Percentiles rank a stretch among this genome's conserved stretches.
Evolutionary conservation across 2,888 invertebrate genomes (phyloP).

Genomic region (Eupithecia exiguata): DNA sequence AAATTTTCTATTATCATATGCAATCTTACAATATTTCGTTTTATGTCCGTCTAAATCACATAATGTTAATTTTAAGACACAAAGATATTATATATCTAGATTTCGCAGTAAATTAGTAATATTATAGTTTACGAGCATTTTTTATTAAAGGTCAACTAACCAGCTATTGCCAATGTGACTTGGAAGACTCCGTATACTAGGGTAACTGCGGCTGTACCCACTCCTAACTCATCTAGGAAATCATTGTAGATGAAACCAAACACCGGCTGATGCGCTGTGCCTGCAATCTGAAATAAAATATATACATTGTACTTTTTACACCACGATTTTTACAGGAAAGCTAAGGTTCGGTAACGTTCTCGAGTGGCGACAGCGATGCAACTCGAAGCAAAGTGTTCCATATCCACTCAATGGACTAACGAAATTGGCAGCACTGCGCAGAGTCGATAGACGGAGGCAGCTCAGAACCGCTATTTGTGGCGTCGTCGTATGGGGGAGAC

Average conservation of each 20-base stretch:
- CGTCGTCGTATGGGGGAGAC: too few species aligned
- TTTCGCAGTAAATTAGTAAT: background rate
- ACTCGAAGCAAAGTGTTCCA: too few species aligned
- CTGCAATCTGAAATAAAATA: constrained; percentile 76
- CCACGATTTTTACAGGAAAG: background rate
- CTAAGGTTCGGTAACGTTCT: too few species aligned
- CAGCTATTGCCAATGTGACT: constrained; percentile 81
- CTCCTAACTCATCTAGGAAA: constrained; percentile 81
- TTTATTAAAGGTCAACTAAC: constrained; percentile 59
- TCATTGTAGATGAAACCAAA: constrained; percentile 85
- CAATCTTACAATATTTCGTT: background rate
- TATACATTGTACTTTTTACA: background rate
- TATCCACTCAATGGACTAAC: too few species aligned
- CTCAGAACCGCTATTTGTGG: too few species aligned
- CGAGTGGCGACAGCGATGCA: too few species aligned
- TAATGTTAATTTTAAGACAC: background rate
- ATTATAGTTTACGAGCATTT: background rate
- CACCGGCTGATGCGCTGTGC: constrained; percentile 82
- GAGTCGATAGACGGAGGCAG: too few species aligned
- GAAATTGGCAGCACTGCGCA: too few species aligned
- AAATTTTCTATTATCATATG: background rate
- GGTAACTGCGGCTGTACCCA: constrained; percentile 83
- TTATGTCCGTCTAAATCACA: background rate
- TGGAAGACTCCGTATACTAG: constrained; percentile 83
- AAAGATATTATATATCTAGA: background rate